Conservation (phyloP, 2,113 vertebrate species). For the Sturnira hondurensis region DNA sequence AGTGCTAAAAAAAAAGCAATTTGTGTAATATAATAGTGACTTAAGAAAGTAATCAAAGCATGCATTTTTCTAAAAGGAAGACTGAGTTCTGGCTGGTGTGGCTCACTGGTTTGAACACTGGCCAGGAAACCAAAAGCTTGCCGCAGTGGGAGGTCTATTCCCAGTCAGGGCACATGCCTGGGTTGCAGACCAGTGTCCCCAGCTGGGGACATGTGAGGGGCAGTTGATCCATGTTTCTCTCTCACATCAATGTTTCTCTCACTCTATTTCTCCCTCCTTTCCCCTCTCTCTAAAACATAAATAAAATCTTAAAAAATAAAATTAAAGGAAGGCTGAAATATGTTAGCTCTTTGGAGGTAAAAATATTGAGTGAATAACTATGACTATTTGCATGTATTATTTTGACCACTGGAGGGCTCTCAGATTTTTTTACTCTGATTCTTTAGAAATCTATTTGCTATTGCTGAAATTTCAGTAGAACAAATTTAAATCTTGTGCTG, state of each 20-base stretch:
- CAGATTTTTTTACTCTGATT: slow-evolving; percentile 15
- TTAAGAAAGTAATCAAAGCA: not conserved
- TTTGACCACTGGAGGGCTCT: slow-evolving; percentile 53
- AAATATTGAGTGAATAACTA: not conserved
- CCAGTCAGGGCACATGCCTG: too few species aligned
- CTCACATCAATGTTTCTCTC: too few species aligned
- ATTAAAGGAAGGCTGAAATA: not conserved
- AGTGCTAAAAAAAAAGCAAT: not conserved
- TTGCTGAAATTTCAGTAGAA: not conserved
- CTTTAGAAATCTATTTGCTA: slow-evolving; percentile 8
- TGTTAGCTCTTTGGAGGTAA: not conserved
- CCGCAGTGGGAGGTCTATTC: too few species aligned
- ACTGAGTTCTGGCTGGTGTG: not conserved
- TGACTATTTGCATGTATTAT: slow-evolving; percentile 16
- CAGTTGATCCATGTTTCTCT: too few species aligned
- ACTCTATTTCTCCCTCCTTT: too few species aligned
- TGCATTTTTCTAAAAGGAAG: slow-evolving; percentile 27
- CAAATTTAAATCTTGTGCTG: not conserved
- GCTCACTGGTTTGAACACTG: too few species aligned
- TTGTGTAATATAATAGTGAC: not conserved
- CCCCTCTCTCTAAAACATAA: too few species aligned
- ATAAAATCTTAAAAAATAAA: too few species aligned
- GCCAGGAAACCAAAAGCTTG: too few species aligned
- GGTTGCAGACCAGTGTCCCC: too few species aligned
- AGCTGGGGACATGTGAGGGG: too few species aligned